phyloP scores from a whole-genome alignment of 30 jellyfish, hydroid and myxozoan genomes.

The Turritopsis rubra region DNA sequence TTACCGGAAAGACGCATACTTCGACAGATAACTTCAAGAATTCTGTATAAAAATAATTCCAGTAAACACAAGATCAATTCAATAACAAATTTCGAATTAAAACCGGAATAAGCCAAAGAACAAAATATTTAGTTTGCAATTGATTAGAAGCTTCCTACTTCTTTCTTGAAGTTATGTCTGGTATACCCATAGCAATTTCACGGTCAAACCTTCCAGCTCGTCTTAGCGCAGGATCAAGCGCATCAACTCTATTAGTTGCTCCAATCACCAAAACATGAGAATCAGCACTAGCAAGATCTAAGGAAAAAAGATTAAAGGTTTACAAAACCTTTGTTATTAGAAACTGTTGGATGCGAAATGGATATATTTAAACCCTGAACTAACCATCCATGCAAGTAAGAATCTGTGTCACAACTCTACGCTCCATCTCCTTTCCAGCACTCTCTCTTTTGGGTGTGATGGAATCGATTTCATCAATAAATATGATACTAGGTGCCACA shows the following conservation, averaged over 20 bases:
- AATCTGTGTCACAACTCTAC: slow-evolving; percentile 95
- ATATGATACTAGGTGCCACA: slow-evolving; percentile 77
- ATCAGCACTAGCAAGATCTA: slow-evolving; percentile 79
- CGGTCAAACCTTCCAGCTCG: slow-evolving; percentile 99
- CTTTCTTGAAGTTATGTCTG: slow-evolving; percentile 67
- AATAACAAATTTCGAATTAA: neutral
- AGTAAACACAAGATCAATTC: neutral
- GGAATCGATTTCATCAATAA: slow-evolving; percentile 95
- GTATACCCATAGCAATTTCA: slow-evolving; percentile 96
- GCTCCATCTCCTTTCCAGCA: slow-evolving; percentile 95
- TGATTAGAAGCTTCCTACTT: slow-evolving; percentile 28
- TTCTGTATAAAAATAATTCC: slow-evolving; percentile 32
- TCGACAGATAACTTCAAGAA: slow-evolving; percentile 66
- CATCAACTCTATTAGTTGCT: slow-evolving; percentile 92
- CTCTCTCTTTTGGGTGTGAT: slow-evolving; percentile 93
- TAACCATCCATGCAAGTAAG: slow-evolving; percentile 96
- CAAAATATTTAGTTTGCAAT: neutral
- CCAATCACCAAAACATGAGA: slow-evolving; percentile 89
- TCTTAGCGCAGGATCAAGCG: slow-evolving; percentile 95
- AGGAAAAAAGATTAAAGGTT: too few species aligned
- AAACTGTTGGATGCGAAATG: too few species aligned
- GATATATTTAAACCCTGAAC: slow-evolving; percentile 9
- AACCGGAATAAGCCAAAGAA: neutral
- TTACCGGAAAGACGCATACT: slow-evolving; percentile 53
- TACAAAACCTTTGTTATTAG: too few species aligned